Base-by-base conservation (phyloP, 2,888 invertebrate species). In the Aleiodes leptofemur region DNA sequence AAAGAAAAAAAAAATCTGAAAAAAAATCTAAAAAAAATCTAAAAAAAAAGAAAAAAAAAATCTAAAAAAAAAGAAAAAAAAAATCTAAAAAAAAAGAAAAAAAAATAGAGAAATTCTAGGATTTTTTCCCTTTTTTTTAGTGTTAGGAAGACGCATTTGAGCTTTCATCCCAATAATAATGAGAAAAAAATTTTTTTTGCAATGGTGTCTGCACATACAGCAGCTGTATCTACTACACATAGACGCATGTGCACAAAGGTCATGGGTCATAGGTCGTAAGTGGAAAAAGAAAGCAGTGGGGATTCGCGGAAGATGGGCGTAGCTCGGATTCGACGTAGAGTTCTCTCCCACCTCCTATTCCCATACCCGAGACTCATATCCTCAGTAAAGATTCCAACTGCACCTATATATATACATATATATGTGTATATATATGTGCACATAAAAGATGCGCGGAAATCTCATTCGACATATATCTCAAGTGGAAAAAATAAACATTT, bases 281-380 rank as follows among this genome's bases (percentile, higher is more conserved):
- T 73, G 76, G 70, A 79, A 61, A 74, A 61, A 74, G 73, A 50
- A 76, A 55, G 29, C 72, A 70, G 74, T 74, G 72, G 73, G 73
- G 76, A 72, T 75, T 82, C 80, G 81, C 23, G 80, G 79, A 81
- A 81, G 79, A 86, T 85, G 84, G 86, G 86, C 85, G 85, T 85
- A 82, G 84, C 81, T 84, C 81, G 81, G 83, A 83, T 86, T 85
- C 85, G 86, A 68, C 50, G 51, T 68, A 71, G 53, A 72, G 23
- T 72, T 74, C 55, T 76, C 68, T 50, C 73, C 68, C 51, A 50
- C 68, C 13, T 38, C 23, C 68, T 43, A 48, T 64, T 48, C 14
- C 34, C 64, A 61, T 38, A 34, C n/a, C 14, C 34, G 31, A 38
- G 34, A 59, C 5, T n/a, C 31, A 59, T 59, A 34, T 29, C 29